phyloP scores from a whole-genome alignment of 2,888 invertebrate genomes.

The Aromia moschata region DNA sequence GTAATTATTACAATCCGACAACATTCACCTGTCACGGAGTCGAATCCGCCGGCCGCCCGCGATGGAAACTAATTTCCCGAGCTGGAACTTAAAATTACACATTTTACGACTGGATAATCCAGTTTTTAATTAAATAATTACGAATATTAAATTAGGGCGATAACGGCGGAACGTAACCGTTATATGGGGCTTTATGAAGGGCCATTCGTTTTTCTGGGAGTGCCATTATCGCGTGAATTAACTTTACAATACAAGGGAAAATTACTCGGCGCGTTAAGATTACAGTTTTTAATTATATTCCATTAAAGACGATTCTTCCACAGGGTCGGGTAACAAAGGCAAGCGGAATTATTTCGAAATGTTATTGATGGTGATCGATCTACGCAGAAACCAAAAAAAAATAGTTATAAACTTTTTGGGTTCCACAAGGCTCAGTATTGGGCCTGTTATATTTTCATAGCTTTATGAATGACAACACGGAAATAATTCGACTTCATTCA shows the following conservation, averaged over 20 bases:
- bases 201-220: constrained; percentile 21
- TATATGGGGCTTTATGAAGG: constrained; percentile 1
- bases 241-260: constrained; percentile 24
- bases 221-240: constrained; percentile 17
- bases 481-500: too few relatives aligned
- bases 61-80: constrained; percentile 14
- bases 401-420: too few relatives aligned
- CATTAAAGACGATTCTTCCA: not conserved
- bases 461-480: too few relatives aligned
- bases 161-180: constrained; percentile 10
- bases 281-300: constrained; percentile 23
- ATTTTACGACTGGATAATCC: constrained; percentile 9
- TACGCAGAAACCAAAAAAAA: too few relatives aligned
- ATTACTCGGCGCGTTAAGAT: constrained; percentile 25
- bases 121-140: constrained; percentile 17
- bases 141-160: constrained; percentile 15
- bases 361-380: too few relatives aligned
- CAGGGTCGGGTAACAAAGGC: too few relatives aligned
- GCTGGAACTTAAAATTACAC: constrained; percentile 10
- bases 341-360: too few relatives aligned
- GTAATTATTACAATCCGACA: constrained; percentile 2
- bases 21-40: constrained; percentile 13
- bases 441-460: too few relatives aligned
- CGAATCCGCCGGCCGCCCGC: constrained; percentile 4
- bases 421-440: too few relatives aligned